Conservation (phyloP, 2,888 invertebrate species). For the Luperina nickerlii region DNA sequence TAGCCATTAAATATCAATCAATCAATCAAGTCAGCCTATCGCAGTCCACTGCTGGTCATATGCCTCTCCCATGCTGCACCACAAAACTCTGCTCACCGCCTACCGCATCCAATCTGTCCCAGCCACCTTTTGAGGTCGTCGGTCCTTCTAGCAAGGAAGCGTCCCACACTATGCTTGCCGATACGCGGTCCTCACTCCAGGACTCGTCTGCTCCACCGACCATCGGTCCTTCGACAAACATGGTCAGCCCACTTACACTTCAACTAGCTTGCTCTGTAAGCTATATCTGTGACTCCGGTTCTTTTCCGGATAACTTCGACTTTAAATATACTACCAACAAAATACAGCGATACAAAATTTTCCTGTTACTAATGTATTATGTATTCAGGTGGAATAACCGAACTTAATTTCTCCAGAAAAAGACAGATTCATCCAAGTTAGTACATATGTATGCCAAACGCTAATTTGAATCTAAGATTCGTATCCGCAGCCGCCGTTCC, state of each 20-base stretch:
- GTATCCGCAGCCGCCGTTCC: constrained; percentile 63
- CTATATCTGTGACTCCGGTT: not conserved
- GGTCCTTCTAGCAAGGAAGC: too few relatives aligned
- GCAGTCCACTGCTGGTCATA: not conserved
- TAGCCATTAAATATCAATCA: not conserved
- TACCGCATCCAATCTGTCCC: not conserved
- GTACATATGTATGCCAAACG: constrained; percentile 57
- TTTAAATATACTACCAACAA: not conserved
- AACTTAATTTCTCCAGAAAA: constrained; percentile 42
- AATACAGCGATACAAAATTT: too few relatives aligned
- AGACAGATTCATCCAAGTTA: constrained; percentile 27
- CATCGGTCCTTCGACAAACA: not conserved
- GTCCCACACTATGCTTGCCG: not conserved
- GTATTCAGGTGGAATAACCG: not conserved
- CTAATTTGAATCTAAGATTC: constrained; percentile 65
- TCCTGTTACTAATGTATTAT: not conserved
- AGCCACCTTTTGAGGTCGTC: not conserved
- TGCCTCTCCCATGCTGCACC: not conserved
- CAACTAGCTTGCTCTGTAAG: not conserved
- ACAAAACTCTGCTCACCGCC: not conserved
- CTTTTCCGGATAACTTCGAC: not conserved
- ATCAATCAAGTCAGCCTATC: not conserved
- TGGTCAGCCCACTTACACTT: not conserved
- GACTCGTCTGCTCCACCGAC: not conserved
- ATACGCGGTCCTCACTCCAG: too few relatives aligned